phyloP scores from a whole-genome alignment of 2,113 vertebrate genomes.

The Epinephelus fuscoguttatus region DNA sequence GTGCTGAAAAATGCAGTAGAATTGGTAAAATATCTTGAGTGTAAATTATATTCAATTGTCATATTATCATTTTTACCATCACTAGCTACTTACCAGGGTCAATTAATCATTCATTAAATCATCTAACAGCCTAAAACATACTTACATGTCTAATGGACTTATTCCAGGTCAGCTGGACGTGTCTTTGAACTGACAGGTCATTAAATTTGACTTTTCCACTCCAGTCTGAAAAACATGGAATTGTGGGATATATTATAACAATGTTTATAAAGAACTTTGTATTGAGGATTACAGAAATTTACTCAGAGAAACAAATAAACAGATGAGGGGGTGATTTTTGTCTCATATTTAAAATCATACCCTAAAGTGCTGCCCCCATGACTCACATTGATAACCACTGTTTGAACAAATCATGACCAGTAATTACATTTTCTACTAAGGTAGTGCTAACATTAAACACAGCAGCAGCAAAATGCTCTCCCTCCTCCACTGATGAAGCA shows the following conservation, averaged over 20 bases:
- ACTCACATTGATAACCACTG: neutral
- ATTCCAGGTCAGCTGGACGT: neutral
- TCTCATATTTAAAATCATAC: too few species aligned
- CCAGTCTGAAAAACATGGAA: neutral
- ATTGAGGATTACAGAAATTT: neutral
- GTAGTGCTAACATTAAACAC: neutral
- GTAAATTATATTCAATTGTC: neutral
- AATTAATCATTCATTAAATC: neutral
- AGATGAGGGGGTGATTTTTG: neutral
- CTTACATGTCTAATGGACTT: neutral
- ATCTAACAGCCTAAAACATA: neutral
- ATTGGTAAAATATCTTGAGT: neutral
- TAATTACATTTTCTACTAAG: neutral
- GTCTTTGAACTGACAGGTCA: neutral
- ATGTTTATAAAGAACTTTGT: neutral
- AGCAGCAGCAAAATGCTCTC: neutral
- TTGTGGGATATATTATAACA: neutral
- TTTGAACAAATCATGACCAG: neutral
- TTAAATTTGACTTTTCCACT: neutral
- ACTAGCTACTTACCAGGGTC: neutral
- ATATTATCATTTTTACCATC: neutral
- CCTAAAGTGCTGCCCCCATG: neutral
- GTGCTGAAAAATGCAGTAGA: neutral
- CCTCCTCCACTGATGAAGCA: neutral
- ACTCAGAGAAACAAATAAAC: neutral